Conservation (phyloP, 2,797 vertebrate species). For the Danio aesculapii region DNA sequence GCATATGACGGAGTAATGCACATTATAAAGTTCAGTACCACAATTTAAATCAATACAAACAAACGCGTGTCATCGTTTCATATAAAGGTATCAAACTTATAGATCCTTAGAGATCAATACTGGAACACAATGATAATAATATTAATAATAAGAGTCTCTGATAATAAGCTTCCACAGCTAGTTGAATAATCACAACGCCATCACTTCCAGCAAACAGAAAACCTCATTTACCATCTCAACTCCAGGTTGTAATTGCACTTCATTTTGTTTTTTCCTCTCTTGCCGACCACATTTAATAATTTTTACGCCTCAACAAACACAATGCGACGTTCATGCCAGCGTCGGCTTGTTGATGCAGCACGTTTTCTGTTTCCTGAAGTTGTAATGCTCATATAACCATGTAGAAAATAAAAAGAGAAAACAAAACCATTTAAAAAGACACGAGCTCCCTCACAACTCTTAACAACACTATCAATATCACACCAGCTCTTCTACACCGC, state of each 20-base stretch:
- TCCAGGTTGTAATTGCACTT: conserved; percentile 84
- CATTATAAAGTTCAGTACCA: conserved; percentile 97
- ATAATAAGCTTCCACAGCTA: conserved; percentile 87
- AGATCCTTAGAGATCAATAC: conserved; percentile 91
- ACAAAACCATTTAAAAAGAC: conserved; percentile 68
- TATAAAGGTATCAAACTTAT: conserved; percentile 92
- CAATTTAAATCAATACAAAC: conserved; percentile 99
- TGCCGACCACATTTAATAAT: conserved; percentile 80
- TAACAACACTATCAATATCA: conserved; percentile 88
- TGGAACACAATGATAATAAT: conserved; percentile 91
- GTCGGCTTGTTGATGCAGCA: conserved; percentile 83
- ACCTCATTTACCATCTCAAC: conserved; percentile 74
- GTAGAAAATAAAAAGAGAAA: conserved; percentile 74
- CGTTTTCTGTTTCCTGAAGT: conserved; percentile 99
- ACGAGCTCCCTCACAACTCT: conserved; percentile 82
- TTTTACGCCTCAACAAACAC: conserved; percentile 85
- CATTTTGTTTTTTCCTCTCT: conserved; percentile 63
- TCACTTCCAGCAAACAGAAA: conserved; percentile 99
- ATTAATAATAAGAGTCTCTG: conserved; percentile 61
- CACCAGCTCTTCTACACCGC: conserved; percentile 78
- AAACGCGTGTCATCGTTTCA: conserved; percentile 86
- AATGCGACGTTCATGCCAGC: conserved; percentile 70
- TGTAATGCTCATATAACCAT: conserved; percentile 83
- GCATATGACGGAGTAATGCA: conserved; percentile 94
- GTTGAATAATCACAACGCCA: conserved; percentile 85